Percentiles rank a stretch among this genome's conserved stretches.
Conservation (phyloP, 2,888 invertebrate genomes). For the Leptinotarsa peninsularis region DNA sequence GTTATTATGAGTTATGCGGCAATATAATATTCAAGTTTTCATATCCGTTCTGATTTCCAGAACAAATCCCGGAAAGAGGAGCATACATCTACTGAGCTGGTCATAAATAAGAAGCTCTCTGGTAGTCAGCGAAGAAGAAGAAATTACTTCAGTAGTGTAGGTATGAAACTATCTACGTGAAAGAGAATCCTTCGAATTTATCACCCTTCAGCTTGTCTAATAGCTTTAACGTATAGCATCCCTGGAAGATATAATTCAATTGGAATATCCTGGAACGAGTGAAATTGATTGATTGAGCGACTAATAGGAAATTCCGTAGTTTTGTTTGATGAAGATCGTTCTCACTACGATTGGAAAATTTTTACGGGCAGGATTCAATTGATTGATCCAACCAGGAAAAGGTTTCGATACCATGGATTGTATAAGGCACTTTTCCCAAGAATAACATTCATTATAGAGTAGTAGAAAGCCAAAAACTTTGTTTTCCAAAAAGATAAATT, state of each 20-base stretch:
- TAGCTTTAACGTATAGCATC: slow-evolving; percentile 6
- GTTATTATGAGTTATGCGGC: not conserved
- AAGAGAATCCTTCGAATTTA: slow-evolving; percentile 1
- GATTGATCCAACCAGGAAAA: not conserved
- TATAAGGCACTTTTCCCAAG: not conserved
- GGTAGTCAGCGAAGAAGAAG: not conserved
- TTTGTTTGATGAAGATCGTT: not conserved
- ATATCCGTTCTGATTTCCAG: not conserved
- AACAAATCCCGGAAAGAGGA: not conserved
- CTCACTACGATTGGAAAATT: not conserved
- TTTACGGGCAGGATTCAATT: not conserved
- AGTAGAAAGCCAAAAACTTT: too few relatives aligned
- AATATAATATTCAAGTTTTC: not conserved
- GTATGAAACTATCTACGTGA: slow-evolving; percentile 7
- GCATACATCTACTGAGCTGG: not conserved
- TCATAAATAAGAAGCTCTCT: not conserved
- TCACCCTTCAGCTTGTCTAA: slow-evolving; percentile 3
- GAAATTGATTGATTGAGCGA: slow-evolving; percentile 4
- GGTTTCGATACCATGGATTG: not conserved
- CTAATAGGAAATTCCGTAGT: slow-evolving; percentile 3
- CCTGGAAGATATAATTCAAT: slow-evolving; percentile 9
- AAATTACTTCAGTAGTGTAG: slow-evolving; percentile 5
- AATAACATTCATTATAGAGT: too few relatives aligned
- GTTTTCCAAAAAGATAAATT: too few relatives aligned
- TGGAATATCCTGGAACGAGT: slow-evolving; percentile 3